Evolutionary conservation across 2,113 vertebrate species (phyloP), one percentile per base, ranked within the genome.

Genomic region (Ctenomys sociabilis): DNA sequence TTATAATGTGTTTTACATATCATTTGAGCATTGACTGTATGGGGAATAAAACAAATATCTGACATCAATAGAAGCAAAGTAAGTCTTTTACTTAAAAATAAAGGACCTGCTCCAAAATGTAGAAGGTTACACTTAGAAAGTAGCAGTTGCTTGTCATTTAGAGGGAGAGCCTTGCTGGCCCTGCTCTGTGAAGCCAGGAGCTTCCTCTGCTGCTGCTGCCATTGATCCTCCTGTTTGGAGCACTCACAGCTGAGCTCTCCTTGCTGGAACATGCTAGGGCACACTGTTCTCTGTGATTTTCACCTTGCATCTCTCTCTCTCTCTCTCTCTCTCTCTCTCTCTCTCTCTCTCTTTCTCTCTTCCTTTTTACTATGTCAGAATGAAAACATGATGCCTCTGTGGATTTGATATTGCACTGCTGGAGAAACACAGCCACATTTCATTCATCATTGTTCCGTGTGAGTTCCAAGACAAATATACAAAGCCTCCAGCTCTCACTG

Each of bases 21-120:
- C n/a, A 59, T 87, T 89, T 84, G 59, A 93, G 83, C 43, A 59
- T n/a, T 63, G 45, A 54, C 63, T 88, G 49, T 78, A 28, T 37
- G 14, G 37, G 93, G 85, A 54, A 57, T 7, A 52, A 95, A 87
- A 94, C 93, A 88, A 88, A 91, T 88, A 45, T 52, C 75, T 72
- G 28, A 61, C 91, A 84, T 82, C 40, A 52, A 90, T 93, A 92
- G 94, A 95, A 93, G 68, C 52, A 94, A 93, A 61, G 91, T 83
- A 72, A 83, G 30, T 66, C 35, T 87, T 96, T 85, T 70, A 3
- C 72, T 84, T 52, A n/a, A 82, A 85, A 85, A 90, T 19, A 70
- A 80, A 73, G 64, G 43, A 28, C 64, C 68, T 49, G 8, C 24
- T 57, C 22, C 85, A 78, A 95, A 88, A 77, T 90, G 40, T 66